Base-by-base conservation (phyloP, 2,113 vertebrate species). In the Capreolus pygargus region DNA sequence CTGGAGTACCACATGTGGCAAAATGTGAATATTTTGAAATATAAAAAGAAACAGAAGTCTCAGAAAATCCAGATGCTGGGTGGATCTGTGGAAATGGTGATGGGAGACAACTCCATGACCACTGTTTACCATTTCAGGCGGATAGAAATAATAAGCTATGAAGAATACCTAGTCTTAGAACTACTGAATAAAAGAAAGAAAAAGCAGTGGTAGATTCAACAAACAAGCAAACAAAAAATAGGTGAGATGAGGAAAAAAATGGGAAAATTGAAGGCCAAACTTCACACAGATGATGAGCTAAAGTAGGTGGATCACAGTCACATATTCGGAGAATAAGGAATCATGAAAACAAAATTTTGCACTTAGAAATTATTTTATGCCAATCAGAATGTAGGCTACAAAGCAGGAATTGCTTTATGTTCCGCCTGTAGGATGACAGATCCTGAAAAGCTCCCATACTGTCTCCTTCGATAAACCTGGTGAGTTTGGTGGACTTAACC, bases 21-120 rank as follows among this genome's bases (percentile, higher is more conserved):
- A 95, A 99, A 99, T 83, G 99, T 99, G 99, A 99, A 99, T 97
- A 89, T 99, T 89, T 84, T 99, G 98, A 99, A 99, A 97, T 99
- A 99, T 97, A 99, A 99, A 98, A 99, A 99, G 98, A 99, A 99
- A 93, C 99, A 99, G 91, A 98, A 98, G 85, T 99, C 99, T 0
- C 99, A 99, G 96, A 99, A 99, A 99, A 99, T 99, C 92, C 99
- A 99, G 89, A 99, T 99, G 99, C 97, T 99, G 98, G 99, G 99
- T 92, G 99, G 99, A 15, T 98, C 99, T 4, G 98, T 99, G 54
- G 99, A 99, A 99, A 99, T 99, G 52, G 99, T 99, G 64, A 99
- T 99, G 99, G 99, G 99, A 97, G 99, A 99, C 84, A 99, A 99
- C 98, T 99, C 99, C 7, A 99, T 99, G 98, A 99, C 99, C 2